phyloP scores from a whole-genome alignment of 2,113 vertebrate genomes.

The Onychostoma macrolepis region DNA sequence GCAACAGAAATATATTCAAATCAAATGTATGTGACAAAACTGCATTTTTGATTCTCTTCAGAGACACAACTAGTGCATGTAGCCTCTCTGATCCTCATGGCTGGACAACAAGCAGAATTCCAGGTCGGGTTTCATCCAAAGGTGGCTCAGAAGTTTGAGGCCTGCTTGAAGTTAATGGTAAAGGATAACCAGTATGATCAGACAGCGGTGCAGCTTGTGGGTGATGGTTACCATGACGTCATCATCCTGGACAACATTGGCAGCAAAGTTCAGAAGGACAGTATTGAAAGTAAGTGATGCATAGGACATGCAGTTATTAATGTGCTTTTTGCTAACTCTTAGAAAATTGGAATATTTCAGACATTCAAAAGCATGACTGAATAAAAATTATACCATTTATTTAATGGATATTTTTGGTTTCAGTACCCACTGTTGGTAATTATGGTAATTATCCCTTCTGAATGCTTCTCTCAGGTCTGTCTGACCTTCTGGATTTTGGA shows the following conservation, averaged over 20 bases:
- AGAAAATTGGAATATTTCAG: not conserved
- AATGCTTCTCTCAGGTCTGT: conserved; percentile 62
- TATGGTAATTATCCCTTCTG: not conserved
- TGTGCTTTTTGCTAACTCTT: not conserved
- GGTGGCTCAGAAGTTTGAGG: conserved; percentile 67
- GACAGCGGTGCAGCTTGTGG: conserved; percentile 75
- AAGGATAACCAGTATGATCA: conserved; percentile 78
- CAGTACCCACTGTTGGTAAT: not conserved
- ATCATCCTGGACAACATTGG: conserved; percentile 82
- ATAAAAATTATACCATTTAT: not conserved
- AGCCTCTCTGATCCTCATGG: conserved; percentile 68
- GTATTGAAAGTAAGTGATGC: conserved; percentile 69
- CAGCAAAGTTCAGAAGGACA: conserved; percentile 57
- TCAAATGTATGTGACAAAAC: not conserved
- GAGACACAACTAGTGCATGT: conserved; percentile 71
- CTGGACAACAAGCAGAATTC: conserved; percentile 72
- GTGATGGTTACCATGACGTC: conserved; percentile 82
- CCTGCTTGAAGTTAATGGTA: conserved; percentile 75
- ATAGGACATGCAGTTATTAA: not conserved
- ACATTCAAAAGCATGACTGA: not conserved
- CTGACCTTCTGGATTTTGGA: conserved; percentile 82
- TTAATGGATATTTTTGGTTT: not conserved
- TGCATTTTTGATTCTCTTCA: conserved; percentile 57
- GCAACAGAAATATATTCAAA: not conserved
- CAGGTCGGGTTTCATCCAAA: conserved; percentile 79